Evolutionary conservation across 2,113 vertebrate genomes (phyloP).

Genomic region (Sprattus sprattus): DNA sequence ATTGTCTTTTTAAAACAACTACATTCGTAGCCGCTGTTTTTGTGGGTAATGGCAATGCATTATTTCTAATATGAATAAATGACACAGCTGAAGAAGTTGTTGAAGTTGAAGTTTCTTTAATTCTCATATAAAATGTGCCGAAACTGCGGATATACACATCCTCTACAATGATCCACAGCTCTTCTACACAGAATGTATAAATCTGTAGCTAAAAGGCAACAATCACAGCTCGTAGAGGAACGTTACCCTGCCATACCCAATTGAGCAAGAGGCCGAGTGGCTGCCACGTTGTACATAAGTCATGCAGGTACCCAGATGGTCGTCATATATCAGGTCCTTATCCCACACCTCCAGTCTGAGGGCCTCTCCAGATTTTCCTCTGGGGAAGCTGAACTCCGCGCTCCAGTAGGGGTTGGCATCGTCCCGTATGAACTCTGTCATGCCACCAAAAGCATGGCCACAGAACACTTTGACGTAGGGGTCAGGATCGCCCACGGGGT

Average conservation of each 20-base stretch:
- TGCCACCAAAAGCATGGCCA: not conserved
- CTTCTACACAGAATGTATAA: not conserved
- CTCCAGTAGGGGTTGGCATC: constrained; percentile 11
- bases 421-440: not conserved
- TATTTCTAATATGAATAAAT: not conserved
- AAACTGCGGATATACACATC: not conserved
- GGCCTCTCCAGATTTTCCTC: not conserved
- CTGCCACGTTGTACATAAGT: not conserved
- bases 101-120: not conserved
- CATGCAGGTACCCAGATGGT: constrained; percentile 2
- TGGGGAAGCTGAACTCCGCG: constrained; percentile 5
- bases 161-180: not conserved
- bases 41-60: not conserved
- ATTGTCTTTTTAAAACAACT: not conserved
- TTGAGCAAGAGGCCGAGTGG: not conserved
- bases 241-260: not conserved
- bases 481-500: constrained; percentile 10
- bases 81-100: not conserved
- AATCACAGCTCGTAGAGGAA: not conserved
- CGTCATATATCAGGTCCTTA: constrained; percentile 31
- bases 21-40: not conserved
- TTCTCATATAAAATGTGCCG: no score
- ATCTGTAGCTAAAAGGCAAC: not conserved
- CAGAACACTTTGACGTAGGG: constrained; percentile 31
- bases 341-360: constrained; percentile 42